Base-by-base conservation (phyloP, 2,113 vertebrate species). In the Triplophysa rosa region DNA sequence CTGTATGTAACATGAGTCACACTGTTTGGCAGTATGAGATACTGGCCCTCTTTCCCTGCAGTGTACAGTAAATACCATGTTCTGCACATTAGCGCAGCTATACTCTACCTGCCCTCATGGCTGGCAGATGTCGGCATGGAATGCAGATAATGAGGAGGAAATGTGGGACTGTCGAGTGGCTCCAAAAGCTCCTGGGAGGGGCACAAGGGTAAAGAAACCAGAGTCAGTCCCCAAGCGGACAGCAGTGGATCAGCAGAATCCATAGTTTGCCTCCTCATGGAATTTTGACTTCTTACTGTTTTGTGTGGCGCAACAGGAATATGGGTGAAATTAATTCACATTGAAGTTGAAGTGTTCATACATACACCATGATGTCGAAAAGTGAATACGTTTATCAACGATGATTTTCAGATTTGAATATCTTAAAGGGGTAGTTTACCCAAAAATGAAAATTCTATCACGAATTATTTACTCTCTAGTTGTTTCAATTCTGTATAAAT, bases 61-160 rank as follows among this genome's bases (percentile, higher is more conserved):
- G 59, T 75, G 37, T 66, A 79, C 80, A 79, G 68, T 83, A 64
- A 80, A 78, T 54, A 70, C 65, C 33, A 47, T 68, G 76, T 61
- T 64, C 26, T n/a, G 66, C 63, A 69, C 33, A 79, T 79, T 47
- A 56, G 45, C 59, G 8, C 40, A 67, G 56, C 45, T 74, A 61
- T 80, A 37, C 33, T 37, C 6, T 37, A 77, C 70, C 56, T 81
- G 56, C 63, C 69, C 45, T 73, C 66, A n/a, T 23, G 26, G 13
- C 49, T 73, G 81, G 54, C 37, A 58, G 52, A 67, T 80, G 70
- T 80, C 54, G 63, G 71, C 73, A 56, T 47, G 65, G 19, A 61
- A 67, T 59, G 64, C 16, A 72, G 67, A 67, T 65, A 70, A 65
- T 74, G 52, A 81, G 42, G n/a, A 40, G 54, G 26, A 80, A 65